Conservation (phyloP, 37 sponge, comb jelly and placozoan genomes). For the Beroe forskalii region DNA sequence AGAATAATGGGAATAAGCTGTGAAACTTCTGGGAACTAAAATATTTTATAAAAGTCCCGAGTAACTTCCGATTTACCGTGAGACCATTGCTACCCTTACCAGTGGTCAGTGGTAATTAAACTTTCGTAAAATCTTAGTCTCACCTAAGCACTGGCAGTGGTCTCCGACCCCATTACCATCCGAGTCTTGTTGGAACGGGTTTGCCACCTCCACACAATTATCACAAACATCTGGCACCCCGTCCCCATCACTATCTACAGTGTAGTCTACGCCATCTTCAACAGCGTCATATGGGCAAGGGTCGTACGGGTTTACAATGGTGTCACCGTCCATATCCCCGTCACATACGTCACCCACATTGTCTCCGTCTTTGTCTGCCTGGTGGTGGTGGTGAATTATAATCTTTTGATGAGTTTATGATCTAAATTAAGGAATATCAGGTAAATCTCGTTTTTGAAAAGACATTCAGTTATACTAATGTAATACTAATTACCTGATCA, state of each 20-base stretch:
- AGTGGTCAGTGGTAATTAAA: too few relatives aligned
- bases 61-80: too few relatives aligned
- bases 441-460: too few relatives aligned
- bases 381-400: too few relatives aligned
- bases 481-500: constrained; percentile 75
- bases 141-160: constrained; percentile 53
- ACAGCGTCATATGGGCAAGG: neutral
- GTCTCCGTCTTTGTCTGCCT: constrained; percentile 75
- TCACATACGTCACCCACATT: constrained; percentile 81
- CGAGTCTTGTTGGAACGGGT: constrained; percentile 69
- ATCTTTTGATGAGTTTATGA: too few relatives aligned
- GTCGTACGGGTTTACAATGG: constrained; percentile 66
- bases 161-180: constrained; percentile 62
- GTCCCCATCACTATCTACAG: constrained; percentile 64
- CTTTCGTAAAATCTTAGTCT: too few relatives aligned
- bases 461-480: too few relatives aligned
- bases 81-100: too few relatives aligned
- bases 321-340: constrained; percentile 68
- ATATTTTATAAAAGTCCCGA: too few relatives aligned
- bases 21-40: too few relatives aligned
- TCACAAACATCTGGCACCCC: constrained; percentile 67
- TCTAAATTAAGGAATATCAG: too few relatives aligned
- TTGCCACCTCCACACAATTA: constrained; percentile 66
- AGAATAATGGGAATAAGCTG: too few relatives aligned
- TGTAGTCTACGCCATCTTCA: neutral